A percentile compares a stretch with the other conserved stretches of the same genome.
phyloP scores from a whole-genome alignment of 2,113 vertebrate genomes.

The Lepus americanus region DNA sequence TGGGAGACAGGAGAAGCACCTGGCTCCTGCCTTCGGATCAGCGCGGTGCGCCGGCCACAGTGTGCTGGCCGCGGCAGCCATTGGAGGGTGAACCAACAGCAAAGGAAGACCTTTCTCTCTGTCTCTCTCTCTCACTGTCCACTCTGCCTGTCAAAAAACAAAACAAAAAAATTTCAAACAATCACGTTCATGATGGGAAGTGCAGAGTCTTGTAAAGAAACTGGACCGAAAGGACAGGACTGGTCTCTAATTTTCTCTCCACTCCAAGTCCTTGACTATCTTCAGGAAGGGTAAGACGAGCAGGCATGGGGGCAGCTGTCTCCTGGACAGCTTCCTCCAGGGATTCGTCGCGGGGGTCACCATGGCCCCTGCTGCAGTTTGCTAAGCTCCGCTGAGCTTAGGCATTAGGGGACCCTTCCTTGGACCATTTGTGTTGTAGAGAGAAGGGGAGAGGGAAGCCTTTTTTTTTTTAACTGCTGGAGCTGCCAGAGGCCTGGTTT shows the following conservation, averaged over 20 bases:
- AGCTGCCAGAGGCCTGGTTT: slow-evolving; percentile 86
- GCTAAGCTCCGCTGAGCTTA: slow-evolving; percentile 75
- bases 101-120: no score
- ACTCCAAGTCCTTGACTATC: slow-evolving; percentile 4
- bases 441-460: slow-evolving; percentile 30
- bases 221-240: neutral
- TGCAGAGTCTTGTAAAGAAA: neutral
- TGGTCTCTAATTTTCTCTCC: neutral
- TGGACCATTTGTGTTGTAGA: slow-evolving; percentile 46
- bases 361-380: slow-evolving; percentile 71
- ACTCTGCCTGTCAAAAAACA: no score
- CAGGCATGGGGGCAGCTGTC: slow-evolving; percentile 14
- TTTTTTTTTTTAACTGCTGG: slow-evolving; percentile 65
- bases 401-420: slow-evolving; percentile 68
- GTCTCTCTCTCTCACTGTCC: no score
- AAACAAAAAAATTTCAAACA: slow-evolving; percentile 43
- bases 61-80: no score
- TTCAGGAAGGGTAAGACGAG: neutral
- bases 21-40: no score
- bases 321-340: neutral
- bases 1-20: no score
- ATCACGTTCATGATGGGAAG: slow-evolving; percentile 6
- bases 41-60: no score
- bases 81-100: no score
- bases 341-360: slow-evolving; percentile 58